Evolutionary conservation across 37 sponge, comb jelly and placozoan species (phyloP).

Genomic region (Chondrilla cf. caribensis): DNA sequence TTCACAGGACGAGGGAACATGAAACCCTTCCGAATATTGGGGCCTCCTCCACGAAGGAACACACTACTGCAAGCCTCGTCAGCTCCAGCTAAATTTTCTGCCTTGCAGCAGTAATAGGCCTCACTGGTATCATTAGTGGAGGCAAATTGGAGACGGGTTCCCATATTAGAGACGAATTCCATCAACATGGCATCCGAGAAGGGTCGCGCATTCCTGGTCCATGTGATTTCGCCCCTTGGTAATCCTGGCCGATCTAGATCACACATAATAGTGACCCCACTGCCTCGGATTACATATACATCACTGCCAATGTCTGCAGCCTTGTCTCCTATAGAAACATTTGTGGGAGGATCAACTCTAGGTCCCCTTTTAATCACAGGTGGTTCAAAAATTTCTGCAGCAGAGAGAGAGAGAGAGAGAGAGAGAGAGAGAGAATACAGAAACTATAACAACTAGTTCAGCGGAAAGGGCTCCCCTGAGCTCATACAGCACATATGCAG

Average conservation of each 20-base stretch:
- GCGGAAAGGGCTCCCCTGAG: too few relatives aligned
- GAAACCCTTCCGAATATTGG: not conserved
- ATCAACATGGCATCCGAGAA: not conserved
- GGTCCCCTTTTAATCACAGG: not conserved
- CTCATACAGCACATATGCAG: too few relatives aligned
- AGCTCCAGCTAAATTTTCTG: constrained; percentile 12
- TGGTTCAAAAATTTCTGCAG: not conserved
- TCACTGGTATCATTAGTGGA: not conserved
- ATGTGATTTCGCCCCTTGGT: not conserved
- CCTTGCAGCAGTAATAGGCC: constrained; percentile 14
- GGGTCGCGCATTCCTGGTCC: not conserved
- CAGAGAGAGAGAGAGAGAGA: not conserved
- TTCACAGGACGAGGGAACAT: not conserved
- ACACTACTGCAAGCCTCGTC: constrained; percentile 1
- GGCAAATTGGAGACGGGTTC: not conserved
- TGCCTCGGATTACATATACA: not conserved
- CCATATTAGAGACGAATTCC: not conserved
- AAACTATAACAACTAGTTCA: not conserved
- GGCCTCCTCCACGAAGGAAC: not conserved
- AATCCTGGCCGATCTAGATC: not conserved
- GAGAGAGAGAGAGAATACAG: not conserved
- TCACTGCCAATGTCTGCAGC: not conserved
- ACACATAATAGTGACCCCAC: constrained; percentile 2
- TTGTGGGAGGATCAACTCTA: not conserved
- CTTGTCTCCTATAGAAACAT: not conserved